Base-by-base conservation (phyloP, 2,113 vertebrate genomes). In the Bos indicus region DNA sequence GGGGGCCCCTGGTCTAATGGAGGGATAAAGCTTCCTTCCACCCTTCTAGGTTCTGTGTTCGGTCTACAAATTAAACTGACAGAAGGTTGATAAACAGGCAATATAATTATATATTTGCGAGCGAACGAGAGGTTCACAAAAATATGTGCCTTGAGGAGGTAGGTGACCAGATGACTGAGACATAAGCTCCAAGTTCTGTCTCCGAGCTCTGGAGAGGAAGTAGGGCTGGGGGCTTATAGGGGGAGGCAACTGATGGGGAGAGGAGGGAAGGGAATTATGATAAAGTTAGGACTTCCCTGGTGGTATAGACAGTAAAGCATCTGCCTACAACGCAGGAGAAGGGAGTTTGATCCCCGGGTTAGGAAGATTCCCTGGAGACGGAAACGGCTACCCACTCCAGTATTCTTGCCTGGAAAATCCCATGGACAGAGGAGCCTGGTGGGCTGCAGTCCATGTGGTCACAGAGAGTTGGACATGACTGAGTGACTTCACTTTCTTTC, bases 301-400 rank as follows among this genome's bases (percentile, higher is more conserved):
- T 40, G 67, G 67, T 0, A 0, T 9, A 36, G n/a, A 71, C 0
- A 4, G n/a, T 71, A 36, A 71, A 71, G 17, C 9, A 21, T 71
- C 64, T 71, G 17, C n/a, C 64, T 71, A 1, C 4, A 71, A 36
- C 0, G 4, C 19, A 36, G 64, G 64, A 71, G 64, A 71, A 4
- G 0, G 0, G 19, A 5, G 17, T 71, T 71, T 0, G 9, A 23
- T 12, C 19, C n/a, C 9, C 12, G 64, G 64, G n/a, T 36, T 19
- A 21, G 64, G 64, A 71, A 71, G 33, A 36, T 21, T 5, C 33
- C 33, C 17, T 67, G 17, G 33, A 67, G 64, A 67, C 9, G 62
- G 62, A 16, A 64, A 36, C 0, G 4, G 64, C 64, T 17, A 36
- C 9, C 17, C 64, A 36, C n/a, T 71, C 19, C 64, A 71, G 5